A percentile compares a stretch with the other conserved stretches of the same genome.
Evolutionary conservation across 2,888 invertebrate species (phyloP).

Genomic region (Coenonympha glycerion): DNA sequence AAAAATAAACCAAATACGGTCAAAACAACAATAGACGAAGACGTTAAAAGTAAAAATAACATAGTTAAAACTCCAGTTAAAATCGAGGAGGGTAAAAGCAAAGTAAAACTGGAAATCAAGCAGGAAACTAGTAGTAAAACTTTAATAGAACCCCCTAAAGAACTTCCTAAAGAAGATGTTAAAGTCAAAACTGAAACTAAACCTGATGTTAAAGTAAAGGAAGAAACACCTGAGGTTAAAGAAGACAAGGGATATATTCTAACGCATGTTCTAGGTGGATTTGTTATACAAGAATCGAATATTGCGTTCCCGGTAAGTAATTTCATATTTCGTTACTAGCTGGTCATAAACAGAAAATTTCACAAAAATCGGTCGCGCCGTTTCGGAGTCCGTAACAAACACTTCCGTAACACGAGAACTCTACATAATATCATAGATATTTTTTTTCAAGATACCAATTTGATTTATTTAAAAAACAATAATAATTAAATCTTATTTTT

Average conservation of each 20-base stretch:
- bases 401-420: too few relatives aligned
- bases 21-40: too few relatives aligned
- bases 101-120: background rate
- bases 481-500: too few relatives aligned
- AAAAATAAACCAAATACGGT: background rate
- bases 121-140: background rate
- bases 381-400: too few relatives aligned
- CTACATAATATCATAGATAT: too few relatives aligned
- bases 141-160: background rate
- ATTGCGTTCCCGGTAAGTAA: conserved; percentile 64
- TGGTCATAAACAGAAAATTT: too few relatives aligned
- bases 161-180: conserved; percentile 22
- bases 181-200: conserved; percentile 22
- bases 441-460: too few relatives aligned
- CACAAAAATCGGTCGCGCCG: too few relatives aligned
- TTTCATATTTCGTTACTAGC: too few relatives aligned
- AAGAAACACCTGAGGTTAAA: conserved; percentile 28
- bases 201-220: conserved; percentile 30
- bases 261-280: conserved; percentile 65
- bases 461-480: too few relatives aligned
- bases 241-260: conserved; percentile 42
- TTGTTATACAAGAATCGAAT: conserved; percentile 68
- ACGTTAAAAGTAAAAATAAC: too few relatives aligned
- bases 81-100: conserved; percentile 2
- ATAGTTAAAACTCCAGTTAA: background rate